Base-by-base conservation (phyloP, 2,797 vertebrate species). In the Syngnathus acus region DNA sequence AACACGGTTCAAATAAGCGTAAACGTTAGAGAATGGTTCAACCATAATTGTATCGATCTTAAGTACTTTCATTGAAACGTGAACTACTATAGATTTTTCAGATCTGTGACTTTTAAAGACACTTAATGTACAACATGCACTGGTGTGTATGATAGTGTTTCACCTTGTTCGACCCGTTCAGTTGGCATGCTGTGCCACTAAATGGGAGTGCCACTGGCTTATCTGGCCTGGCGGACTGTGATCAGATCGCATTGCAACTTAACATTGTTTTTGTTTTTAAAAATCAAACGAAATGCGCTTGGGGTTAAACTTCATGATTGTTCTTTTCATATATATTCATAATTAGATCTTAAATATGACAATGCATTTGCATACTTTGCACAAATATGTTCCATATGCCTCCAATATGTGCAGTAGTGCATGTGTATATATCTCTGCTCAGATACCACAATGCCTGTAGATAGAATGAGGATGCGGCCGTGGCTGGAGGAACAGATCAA, bases 401-500 rank as follows among this genome's bases (percentile, higher is more conserved):
- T 16, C 5, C 14, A 57, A 32, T 53, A 9, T 16, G 17, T 40
- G 6, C 14, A 39, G 1, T n/a, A 16, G 10, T 26, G 5, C 2
- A 23, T 16, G 4, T 62, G n/a, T 45, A 1, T 37, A 32, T 42
- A 11, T 42, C 38, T 42, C 39, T 62, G 40, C 26, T 62, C 17
- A n/a, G 73, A 91, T 88, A 87, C 82, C 76, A 93, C 79, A 63
- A 99, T 99, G 97, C 97, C 97, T 5, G 96, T 98, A 42, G 97
- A 99, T 84, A 91, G 97, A 81, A 99, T 99, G 97, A 93, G 96
- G 42, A 99, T 99, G 97, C 89, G 96, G 60, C 97, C 96, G 0
- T 99, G 97, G 97, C 86, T 99, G 82, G 96, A 98, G 84, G 95
- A 98, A 45, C 96, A 98, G 84, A 99, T 99, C 70, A 92, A 98